Conservation (phyloP, 2,113 vertebrate species). For the Notothenia rossii region DNA sequence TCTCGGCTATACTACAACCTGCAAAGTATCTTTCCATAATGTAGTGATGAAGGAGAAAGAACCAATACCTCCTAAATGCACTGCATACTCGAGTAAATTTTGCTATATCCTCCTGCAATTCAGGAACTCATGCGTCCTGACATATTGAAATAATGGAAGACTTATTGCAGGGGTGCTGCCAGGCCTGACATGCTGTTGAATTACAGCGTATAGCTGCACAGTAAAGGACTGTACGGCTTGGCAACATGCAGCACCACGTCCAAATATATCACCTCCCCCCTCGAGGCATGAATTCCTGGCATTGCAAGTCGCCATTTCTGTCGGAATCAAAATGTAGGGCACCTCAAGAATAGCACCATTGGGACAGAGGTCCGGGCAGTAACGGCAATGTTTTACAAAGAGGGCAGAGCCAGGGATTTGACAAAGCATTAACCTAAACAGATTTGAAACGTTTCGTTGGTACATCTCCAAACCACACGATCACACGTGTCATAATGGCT, state of each 20-base stretch:
- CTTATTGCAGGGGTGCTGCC: background rate
- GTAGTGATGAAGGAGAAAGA: background rate
- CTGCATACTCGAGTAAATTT: background rate
- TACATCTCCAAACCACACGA: background rate
- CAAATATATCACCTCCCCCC: conserved; percentile 77
- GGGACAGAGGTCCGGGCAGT: conserved; percentile 17
- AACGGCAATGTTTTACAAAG: background rate
- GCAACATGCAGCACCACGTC: conserved; percentile 67
- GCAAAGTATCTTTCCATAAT: background rate
- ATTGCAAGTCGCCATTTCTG: conserved; percentile 64
- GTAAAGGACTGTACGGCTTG: conserved; percentile 25
- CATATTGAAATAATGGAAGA: conserved; percentile 12
- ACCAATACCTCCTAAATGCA: background rate
- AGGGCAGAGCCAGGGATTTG: background rate
- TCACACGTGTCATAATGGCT: background rate
- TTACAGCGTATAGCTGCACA: conserved; percentile 4
- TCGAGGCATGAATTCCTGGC: conserved; percentile 74
- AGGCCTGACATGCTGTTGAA: conserved; percentile 4
- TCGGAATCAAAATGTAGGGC: conserved; percentile 74
- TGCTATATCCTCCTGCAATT: background rate
- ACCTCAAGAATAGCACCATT: conserved; percentile 57
- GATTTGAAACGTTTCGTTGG: background rate
- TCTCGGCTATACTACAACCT: too few relatives aligned
- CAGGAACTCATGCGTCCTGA: background rate
- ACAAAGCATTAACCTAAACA: background rate